Evolutionary conservation across 1,140 invertebrate species (phyloP), one percentile per base, ranked within the genome.

Genomic region (Sitobion miscanthi): DNA sequence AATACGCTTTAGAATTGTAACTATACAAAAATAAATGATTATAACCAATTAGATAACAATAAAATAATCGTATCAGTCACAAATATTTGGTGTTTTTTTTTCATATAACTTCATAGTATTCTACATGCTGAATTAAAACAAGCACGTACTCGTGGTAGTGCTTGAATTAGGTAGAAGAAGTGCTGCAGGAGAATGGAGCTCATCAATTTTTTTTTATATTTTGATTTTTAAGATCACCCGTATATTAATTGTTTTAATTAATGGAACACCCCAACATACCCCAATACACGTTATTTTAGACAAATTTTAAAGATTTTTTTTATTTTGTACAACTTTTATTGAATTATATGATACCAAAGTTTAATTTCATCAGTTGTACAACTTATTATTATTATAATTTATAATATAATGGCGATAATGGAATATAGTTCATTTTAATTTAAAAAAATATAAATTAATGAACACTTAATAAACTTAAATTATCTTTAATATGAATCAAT

Each of bases 1-100:
- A 83, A 23, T 83, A 38, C 35, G 20, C 21, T 35, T 38, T 38
- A 83, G 17, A 86, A 86, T 47, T 86, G 5, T 47, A 11, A 86
- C 45, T 25, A 86, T 86, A 86, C 42, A 14, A 85, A 77, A 85
- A 86, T 86, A 5, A 86, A 86, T 86, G 47, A 86, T 86, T 47
- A 86, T 86, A 25, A 86, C 45, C 8, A 87, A 87, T 87, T 87
- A 87, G 45, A 49, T 87, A 52, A n/a, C 30, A 87, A 87, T 87
- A 87, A 87, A 87, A 87, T 87, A 87, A 49, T 87, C 42, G 23
- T 45, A 45, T 47, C 30, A 85, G 23, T 85, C 42, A n/a, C 20
- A 49, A 87, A 52, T 20, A 35, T 35, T 21, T 49, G 86, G 0
- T 20, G 1, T 52, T 87, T 49, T 87, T 77, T 85, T 85, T 85